Evolutionary conservation across 2,888 invertebrate species (phyloP).

Genomic region (Agrenia bidenticulata): DNA sequence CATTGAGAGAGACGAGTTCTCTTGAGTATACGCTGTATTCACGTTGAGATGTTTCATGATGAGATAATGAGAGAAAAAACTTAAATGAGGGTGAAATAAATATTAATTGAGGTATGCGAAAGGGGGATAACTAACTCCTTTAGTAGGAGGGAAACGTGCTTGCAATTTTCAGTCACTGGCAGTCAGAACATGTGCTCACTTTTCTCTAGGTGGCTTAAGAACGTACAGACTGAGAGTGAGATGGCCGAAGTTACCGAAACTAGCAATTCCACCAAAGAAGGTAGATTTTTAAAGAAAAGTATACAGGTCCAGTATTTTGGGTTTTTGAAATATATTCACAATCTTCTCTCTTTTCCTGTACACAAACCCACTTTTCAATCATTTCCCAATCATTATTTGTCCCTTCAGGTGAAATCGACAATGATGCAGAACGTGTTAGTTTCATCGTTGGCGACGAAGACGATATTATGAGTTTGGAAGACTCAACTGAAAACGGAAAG

Average conservation of each 20-base stretch:
- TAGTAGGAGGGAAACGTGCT: constrained; percentile 6
- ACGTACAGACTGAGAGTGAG: constrained; percentile 32
- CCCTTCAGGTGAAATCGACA: constrained; percentile 16
- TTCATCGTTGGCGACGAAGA: constrained; percentile 51
- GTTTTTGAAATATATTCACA: no score
- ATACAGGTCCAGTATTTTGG: background rate
- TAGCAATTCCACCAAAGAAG: background rate
- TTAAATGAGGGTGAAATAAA: background rate
- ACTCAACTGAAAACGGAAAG: background rate
- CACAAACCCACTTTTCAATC: no score
- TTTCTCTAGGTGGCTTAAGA: constrained; percentile 51
- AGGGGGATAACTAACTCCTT: constrained; percentile 9
- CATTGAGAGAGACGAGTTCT: background rate
- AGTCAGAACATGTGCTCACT: constrained; percentile 19
- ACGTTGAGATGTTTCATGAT: no score
- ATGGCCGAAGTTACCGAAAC: constrained; percentile 4
- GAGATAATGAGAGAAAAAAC: no score
- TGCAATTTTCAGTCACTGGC: constrained; percentile 9
- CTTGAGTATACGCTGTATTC: background rate
- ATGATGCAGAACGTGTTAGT: constrained; percentile 48
- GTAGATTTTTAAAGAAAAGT: constrained; percentile 8
- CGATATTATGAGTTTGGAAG: constrained; percentile 32
- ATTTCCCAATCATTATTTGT: no score
- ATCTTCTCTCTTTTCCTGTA: no score
- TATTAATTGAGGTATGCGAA: background rate